These are phyloP conservation scores for Ornithoptera priamus DNA, from an alignment of 2,888 invertebrate species.

Conservation along the genomic window DNA sequence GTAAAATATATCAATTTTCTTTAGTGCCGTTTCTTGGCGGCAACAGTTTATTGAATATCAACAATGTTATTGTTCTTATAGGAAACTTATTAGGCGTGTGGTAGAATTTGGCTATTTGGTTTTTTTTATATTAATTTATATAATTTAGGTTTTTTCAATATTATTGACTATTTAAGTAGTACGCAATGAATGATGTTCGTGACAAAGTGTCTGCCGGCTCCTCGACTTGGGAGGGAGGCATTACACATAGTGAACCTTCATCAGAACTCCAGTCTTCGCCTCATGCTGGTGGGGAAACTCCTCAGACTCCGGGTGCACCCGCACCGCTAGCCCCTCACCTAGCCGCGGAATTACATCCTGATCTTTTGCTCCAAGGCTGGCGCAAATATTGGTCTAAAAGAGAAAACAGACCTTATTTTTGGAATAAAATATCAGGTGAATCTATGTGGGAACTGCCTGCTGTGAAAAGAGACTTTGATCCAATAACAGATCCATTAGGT, in stretches of 20 bases:
- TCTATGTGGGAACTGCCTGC: slow-evolving; percentile 98
- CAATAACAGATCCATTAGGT: slow-evolving; percentile 94
- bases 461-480: slow-evolving; percentile 91
- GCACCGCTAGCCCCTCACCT: slow-evolving; percentile 72
- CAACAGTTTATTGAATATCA: slow-evolving; percentile 61
- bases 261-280: slow-evolving; percentile 72
- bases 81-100: slow-evolving; percentile 54
- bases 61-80: slow-evolving; percentile 56
- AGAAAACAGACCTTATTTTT: slow-evolving; percentile 96
- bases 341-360: slow-evolving; percentile 72
- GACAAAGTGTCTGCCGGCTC: slow-evolving; percentile 75
- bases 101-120: slow-evolving; percentile 21
- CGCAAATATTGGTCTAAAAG: slow-evolving; percentile 97
- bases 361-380: slow-evolving; percentile 92
- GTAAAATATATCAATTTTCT: slow-evolving; percentile 44
- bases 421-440: slow-evolving; percentile 97
- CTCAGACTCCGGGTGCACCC: slow-evolving; percentile 82
- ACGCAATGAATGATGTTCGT: slow-evolving; percentile 76
- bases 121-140: slow-evolving; percentile 19
- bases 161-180: slow-evolving; percentile 22
- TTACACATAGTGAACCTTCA: slow-evolving; percentile 66
- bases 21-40: slow-evolving; percentile 56
- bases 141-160: slow-evolving; percentile 25
- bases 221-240: slow-evolving; percentile 70
- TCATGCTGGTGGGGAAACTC: slow-evolving; percentile 68